Base-by-base conservation (phyloP, 2,113 vertebrate species). In the Porphyrio hochstetteri region DNA sequence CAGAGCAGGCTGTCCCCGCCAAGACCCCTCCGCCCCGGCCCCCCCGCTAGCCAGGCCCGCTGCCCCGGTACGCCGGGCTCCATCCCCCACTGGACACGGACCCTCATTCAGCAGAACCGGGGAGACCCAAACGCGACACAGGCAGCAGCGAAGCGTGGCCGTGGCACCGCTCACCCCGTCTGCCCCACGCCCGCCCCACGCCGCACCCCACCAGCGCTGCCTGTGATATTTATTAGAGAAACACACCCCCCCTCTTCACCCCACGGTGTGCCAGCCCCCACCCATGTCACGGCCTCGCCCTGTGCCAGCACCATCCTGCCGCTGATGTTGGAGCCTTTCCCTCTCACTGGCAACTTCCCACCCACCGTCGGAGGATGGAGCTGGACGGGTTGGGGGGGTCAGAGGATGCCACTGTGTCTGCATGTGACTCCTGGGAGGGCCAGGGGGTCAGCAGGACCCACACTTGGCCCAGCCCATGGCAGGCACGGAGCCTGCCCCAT, bases 221-320 rank as follows among this genome's bases (percentile, higher is more conserved):
- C 91, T 61, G 67, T 83, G 78, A 44, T 92, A 93, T 96, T 96
- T 92, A 96, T 92, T 86, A 86, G 82, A 90, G 76, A 71, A 23
- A 48, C 48, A 48, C 48, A 4, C 48, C 20, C 46, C 46, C 50
- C 38, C 31, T 83, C 78, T 67, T 10, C 0, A 1, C 75, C 71
- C 72, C 70, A 48, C 33, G 4, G 76, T 13, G 24, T 3, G 0
- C 52, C 59, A 31, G 3, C 36, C 82, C 44, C 31, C 28, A 27
- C 50, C 67, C 61, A 7, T 5, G 1, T 72, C 78, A 63, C 8
- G 0, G 28, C 74, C 63, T 61, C 48, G 3, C 16, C 70, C 52
- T 25, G 5, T 11, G 2, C 70, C 7, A 1, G 63, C 18, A 29
- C 65, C 77, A 60, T 69, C 72, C 89, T 7, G 15, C n/a, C 2